A percentile compares a stretch with the other conserved stretches of the same genome.
Conservation (phyloP, 2,888 invertebrate genomes). For the Agrenia bidenticulata region DNA sequence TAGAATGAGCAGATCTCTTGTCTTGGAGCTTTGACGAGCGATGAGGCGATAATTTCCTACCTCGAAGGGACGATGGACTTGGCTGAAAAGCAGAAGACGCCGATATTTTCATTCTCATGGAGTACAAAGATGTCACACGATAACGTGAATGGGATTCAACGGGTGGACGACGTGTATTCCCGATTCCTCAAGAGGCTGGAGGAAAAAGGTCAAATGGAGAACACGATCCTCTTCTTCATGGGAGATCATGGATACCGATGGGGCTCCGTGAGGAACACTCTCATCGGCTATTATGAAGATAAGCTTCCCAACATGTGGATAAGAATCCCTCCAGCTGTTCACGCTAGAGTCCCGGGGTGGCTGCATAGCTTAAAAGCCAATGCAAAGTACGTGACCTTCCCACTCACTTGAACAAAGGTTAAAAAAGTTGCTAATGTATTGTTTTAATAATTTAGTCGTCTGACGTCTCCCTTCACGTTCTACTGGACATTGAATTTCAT, state of each 20-base stretch:
- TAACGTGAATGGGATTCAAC: slow-evolving; percentile 4
- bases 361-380: no score
- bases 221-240: slow-evolving; percentile 68
- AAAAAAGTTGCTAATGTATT: no score
- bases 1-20: not conserved
- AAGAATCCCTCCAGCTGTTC: slow-evolving; percentile 66
- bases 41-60: no score
- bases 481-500: slow-evolving; percentile 26
- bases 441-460: slow-evolving; percentile 17
- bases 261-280: slow-evolving; percentile 66
- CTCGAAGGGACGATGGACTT: no score
- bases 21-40: no score
- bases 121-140: slow-evolving; percentile 5
- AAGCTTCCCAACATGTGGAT: slow-evolving; percentile 72
- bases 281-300: slow-evolving; percentile 74
- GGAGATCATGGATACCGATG: slow-evolving; percentile 79
- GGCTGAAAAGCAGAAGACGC: not conserved
- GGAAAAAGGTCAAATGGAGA: slow-evolving; percentile 62
- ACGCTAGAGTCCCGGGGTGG: slow-evolving; percentile 9
- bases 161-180: slow-evolving; percentile 22
- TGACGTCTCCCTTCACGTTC: slow-evolving; percentile 28
- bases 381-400: no score
- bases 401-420: no score
- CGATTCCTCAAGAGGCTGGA: slow-evolving; percentile 56
- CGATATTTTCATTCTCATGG: slow-evolving; percentile 14